Evolutionary conservation across 2,888 invertebrate genomes (phyloP).

Genomic region (Dinocampus coccinellae): DNA sequence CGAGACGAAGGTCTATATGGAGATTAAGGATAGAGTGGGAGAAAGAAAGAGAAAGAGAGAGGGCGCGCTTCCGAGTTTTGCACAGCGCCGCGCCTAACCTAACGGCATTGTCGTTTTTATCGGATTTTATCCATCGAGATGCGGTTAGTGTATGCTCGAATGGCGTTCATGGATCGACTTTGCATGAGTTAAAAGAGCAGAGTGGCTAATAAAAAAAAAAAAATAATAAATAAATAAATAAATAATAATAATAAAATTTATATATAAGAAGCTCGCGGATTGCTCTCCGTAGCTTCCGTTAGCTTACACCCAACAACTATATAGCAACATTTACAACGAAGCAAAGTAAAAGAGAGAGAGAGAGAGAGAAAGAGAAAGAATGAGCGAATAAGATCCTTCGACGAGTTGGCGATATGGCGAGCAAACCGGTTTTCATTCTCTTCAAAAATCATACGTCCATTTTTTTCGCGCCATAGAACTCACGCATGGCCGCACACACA

Average conservation of each 20-base stretch:
- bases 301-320: constrained; percentile 25
- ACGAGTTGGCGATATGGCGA: constrained; percentile 21
- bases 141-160: constrained; percentile 28
- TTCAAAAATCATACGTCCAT: constrained; percentile 27
- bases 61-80: constrained; percentile 28
- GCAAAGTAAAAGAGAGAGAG: background rate
- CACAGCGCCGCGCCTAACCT: constrained; percentile 41
- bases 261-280: constrained; percentile 9
- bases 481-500: constrained; percentile 23
- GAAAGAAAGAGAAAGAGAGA: background rate
- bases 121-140: constrained; percentile 53
- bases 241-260: too few species aligned
- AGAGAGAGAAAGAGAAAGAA: constrained; percentile 3
- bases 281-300: constrained; percentile 34
- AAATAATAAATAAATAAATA: background rate
- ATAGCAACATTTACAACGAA: constrained; percentile 4
- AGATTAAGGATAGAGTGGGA: background rate
- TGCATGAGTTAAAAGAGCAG: constrained; percentile 25
- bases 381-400: constrained; percentile 1
- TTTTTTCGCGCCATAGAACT: constrained; percentile 34
- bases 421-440: constrained; percentile 35
- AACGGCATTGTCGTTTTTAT: constrained; percentile 61
- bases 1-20: constrained; percentile 16
- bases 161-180: constrained; percentile 25
- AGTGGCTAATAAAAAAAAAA: constrained; percentile 29